Evolutionary conservation across 2,888 invertebrate genomes (phyloP), one percentile per base, ranked within the genome.

Genomic region (Leptura quadrifasciata): DNA sequence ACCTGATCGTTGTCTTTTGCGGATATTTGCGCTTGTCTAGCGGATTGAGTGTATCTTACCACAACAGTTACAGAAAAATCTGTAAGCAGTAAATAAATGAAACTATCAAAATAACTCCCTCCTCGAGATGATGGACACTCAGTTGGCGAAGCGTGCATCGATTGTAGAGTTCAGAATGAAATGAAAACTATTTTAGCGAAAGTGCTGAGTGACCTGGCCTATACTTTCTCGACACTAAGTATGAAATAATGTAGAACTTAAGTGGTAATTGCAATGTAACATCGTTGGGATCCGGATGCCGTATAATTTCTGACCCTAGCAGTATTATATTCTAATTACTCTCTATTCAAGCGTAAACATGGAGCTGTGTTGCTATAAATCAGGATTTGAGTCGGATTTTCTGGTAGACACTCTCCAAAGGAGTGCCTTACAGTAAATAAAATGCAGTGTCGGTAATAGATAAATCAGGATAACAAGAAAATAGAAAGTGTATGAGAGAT

Each of bases 291-390:
- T 47, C n/a, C 4, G 12, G n/a, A 47, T n/a, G 47, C 15, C 15
- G n/a, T 47, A 47, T 47, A 47, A 47, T 47, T 47, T 47, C n/a
- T 47, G 47, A 47, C 47, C 47, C n/a, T n/a, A 47, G n/a, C 47
- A 47, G n/a, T 47, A 15, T 15, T 47, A 47, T 47, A n/a, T 5
- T n/a, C 47, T 47, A 47, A 47, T 47, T 47, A n/a, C 47, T 12
- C 47, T 47, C 12, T n/a, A 15, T 15, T 15, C 15, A 47, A 15
- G 39, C 15, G 12, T 0, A 10, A 15, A n/a, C 47, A 47, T n/a
- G 47, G 6, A 47, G 47, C 17, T 47, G n/a, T 47, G 47, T n/a
- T 15, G 15, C 47, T 47, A 47, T 47, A 47, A 47, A 47, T 47
- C 15, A 47, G n/a, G 47, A n/a, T 47, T n/a, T 47, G 47, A 15